Evolutionary conservation across 2,888 invertebrate genomes (phyloP).

Genomic region (Coenonympha glycerion): DNA sequence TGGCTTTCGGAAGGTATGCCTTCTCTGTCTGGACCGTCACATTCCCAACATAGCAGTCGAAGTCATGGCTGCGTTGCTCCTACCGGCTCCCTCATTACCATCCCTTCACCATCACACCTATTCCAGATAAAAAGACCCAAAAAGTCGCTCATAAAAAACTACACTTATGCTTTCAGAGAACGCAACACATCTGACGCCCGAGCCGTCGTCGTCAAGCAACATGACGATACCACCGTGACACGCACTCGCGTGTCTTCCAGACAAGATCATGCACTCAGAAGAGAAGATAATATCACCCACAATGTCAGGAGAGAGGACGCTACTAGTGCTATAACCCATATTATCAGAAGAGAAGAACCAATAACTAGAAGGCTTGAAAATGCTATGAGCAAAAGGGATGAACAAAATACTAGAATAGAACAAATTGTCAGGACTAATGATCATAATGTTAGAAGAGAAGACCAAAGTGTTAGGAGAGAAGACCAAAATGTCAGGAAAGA

Average conservation of each 20-base stretch:
- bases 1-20: conserved; percentile 32
- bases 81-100: no score
- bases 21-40: not conserved
- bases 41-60: no score
- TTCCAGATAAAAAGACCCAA: no score
- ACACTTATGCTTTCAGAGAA: conserved; percentile 60
- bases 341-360: not conserved
- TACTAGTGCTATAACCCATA: not conserved
- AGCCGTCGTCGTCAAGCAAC: conserved; percentile 56
- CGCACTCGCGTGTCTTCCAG: conserved; percentile 54
- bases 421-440: conserved; percentile 50
- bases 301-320: conserved; percentile 51
- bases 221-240: conserved; percentile 74
- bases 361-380: no score
- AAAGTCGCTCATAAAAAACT: no score
- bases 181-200: conserved; percentile 68
- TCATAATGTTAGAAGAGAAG: conserved; percentile 31
- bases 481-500: conserved; percentile 32
- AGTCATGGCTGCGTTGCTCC: no score
- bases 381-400: conserved; percentile 4
- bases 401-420: conserved; percentile 39
- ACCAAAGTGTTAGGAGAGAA: conserved; percentile 65
- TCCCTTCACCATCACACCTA: no score
- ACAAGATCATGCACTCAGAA: conserved; percentile 28
- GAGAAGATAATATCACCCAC: conserved; percentile 14